These are phyloP conservation scores for Phallusia fumigata DNA, from an alignment of 23 tunicate species.

Conservation along the genomic window DNA sequence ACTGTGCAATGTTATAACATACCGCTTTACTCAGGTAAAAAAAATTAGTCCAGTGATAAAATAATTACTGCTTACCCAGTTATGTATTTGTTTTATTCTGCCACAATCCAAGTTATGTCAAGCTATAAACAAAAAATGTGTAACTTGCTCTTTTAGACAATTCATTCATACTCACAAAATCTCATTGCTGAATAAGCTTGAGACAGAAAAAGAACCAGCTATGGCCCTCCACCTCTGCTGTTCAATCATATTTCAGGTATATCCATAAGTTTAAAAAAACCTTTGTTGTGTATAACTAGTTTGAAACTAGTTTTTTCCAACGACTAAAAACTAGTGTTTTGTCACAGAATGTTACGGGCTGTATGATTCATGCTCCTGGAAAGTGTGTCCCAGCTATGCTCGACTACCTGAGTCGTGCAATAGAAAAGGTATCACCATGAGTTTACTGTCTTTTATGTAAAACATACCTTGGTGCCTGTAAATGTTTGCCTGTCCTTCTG, in stretches of 20 bases:
- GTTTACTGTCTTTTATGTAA: no score
- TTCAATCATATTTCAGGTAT: conserved; percentile 63
- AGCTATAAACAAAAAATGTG: no score
- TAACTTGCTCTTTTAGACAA: conserved; percentile 30
- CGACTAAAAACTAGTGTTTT: no score
- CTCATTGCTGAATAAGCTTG: conserved; percentile 62
- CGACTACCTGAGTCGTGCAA: neutral
- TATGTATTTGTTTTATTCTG: no score
- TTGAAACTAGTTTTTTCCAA: no score
- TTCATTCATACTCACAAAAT: conserved; percentile 68
- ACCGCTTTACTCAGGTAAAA: no score
- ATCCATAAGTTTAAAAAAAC: neutral
- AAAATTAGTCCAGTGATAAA: no score
- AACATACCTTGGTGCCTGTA: no score
- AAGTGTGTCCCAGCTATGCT: conserved; percentile 45
- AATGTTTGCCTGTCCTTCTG: no score
- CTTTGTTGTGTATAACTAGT: neutral
- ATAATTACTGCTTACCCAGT: no score
- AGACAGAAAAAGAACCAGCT: conserved; percentile 48
- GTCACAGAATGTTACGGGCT: conserved; percentile 45
- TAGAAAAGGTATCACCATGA: neutral
- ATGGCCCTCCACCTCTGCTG: conserved; percentile 53
- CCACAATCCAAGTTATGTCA: no score
- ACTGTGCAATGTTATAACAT: no score
- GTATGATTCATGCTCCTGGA: conserved; percentile 63